Evolutionary conservation across 2,113 vertebrate species (phyloP).

Genomic region (Oncorhynchus nerka): DNA sequence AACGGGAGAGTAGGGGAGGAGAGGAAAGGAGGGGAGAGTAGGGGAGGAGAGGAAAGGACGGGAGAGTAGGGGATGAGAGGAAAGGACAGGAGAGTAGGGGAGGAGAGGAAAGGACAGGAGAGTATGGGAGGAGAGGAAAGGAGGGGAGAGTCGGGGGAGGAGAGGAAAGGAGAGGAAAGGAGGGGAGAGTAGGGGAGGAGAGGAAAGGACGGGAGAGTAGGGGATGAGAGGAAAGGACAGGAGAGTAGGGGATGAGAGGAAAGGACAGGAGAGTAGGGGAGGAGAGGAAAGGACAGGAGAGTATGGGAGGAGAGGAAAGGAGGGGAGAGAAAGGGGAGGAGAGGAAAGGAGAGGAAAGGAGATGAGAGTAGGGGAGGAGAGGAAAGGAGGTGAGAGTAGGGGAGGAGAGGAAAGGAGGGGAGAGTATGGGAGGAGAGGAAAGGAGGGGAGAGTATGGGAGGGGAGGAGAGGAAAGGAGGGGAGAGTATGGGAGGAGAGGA

Average conservation of each 20-base stretch:
- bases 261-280: too few species aligned
- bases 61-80: neutral
- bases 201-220: neutral
- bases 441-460: too few species aligned
- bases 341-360: too few species aligned
- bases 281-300: neutral
- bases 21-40: neutral
- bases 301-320: neutral
- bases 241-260: slow-evolving; percentile 14
- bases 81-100: too few species aligned
- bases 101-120: neutral
- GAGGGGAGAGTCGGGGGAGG: too few species aligned
- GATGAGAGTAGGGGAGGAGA: too few species aligned
- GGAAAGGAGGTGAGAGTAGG: too few species aligned
- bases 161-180: neutral
- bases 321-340: neutral
- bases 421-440: neutral
- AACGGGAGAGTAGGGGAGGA: neutral
- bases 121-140: neutral
- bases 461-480: too few species aligned
- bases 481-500: neutral
- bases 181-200: neutral
- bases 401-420: too few species aligned
- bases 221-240: neutral
- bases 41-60: neutral